A percentile compares a stretch with the other conserved stretches of the same genome.
phyloP scores from a whole-genome alignment of 30 jellyfish, hydroid and myxozoan genomes.

The Phacellophora camtschatica region DNA sequence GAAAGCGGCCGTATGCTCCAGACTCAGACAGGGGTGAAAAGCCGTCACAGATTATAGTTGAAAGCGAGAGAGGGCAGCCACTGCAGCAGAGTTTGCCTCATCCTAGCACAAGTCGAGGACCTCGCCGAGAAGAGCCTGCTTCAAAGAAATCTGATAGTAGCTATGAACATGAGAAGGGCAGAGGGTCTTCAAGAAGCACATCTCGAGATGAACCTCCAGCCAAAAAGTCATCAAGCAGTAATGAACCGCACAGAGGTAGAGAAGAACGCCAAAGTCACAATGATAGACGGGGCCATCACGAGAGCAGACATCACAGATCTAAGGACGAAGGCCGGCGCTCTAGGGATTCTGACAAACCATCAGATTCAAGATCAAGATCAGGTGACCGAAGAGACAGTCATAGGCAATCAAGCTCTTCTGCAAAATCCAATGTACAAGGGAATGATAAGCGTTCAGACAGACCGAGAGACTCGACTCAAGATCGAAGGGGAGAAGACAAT shows the following conservation, averaged over 20 bases:
- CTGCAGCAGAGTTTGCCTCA: not conserved
- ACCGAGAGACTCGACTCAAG: no score
- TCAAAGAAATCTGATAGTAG: not conserved
- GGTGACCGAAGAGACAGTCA: not conserved
- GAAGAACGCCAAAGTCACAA: conserved; percentile 14
- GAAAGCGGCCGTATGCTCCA: not conserved
- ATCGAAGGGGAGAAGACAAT: no score
- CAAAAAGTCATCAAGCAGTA: not conserved
- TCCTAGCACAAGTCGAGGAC: not conserved
- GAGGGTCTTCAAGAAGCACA: not conserved
- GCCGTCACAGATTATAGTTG: not conserved
- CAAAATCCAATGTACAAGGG: not conserved
- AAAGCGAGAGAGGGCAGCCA: not conserved
- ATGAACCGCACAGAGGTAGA: conserved; percentile 16
- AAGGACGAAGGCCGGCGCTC: not conserved
- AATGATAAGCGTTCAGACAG: not conserved
- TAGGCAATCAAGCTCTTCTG: no score
- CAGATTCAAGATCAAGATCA: not conserved
- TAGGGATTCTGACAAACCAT: not conserved
- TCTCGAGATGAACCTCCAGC: conserved; percentile 12
- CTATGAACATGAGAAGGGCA: not conserved
- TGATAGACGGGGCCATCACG: conserved; percentile 19
- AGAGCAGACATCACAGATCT: not conserved
- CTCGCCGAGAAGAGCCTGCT: not conserved
- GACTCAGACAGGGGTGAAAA: not conserved